Evolutionary conservation across 2,113 vertebrate species (phyloP), one percentile per base, ranked within the genome.

Genomic region (Struthidea cinerea): DNA sequence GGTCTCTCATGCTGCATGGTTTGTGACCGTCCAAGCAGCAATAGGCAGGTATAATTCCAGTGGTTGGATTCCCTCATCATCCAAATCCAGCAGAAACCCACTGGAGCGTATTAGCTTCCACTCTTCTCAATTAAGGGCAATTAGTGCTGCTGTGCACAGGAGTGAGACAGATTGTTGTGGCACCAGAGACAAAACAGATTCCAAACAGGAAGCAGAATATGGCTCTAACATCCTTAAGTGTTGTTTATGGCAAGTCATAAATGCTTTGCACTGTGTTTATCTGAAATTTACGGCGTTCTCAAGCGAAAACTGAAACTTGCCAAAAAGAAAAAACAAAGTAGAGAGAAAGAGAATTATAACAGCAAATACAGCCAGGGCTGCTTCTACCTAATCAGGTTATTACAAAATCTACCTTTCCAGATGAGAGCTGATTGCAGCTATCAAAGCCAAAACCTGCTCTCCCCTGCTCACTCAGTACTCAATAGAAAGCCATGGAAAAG

Each of bases 41-140:
- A 42, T 74, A 90, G 76, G 55, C 64, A 70, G 56, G 71, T 93
- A 11, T 37, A 86, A 71, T 67, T 71, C 23, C 60, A 47, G 68
- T 28, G 42, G 20, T 56, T 89, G 35, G 46, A 47, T 84, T 94
- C 80, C 76, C 87, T 76, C 50, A 55, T n/a, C 75, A 88, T 44
- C 67, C 70, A 80, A 80, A 90, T 59, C 63, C 87, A 92, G 82
- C 71, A 90, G 67, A 88, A 95, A 93, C 55, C 16, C 76, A 37
- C 59, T 24, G 68, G 46, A 91, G 59, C 63, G 0, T 61, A 59
- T 84, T 64, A 95, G 78, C 52, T 49, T 64, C 63, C 49, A 82
- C 81, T 65, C 60, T 59, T 81, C 59, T 84, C 95, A 95, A 87
- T 95, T 96, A 97, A 94, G 49, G 37, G 81, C 71, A 95, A 92